These are phyloP conservation scores for Cybosia mesomella DNA, from an alignment of 2,888 invertebrate species.

Conservation along the genomic window DNA sequence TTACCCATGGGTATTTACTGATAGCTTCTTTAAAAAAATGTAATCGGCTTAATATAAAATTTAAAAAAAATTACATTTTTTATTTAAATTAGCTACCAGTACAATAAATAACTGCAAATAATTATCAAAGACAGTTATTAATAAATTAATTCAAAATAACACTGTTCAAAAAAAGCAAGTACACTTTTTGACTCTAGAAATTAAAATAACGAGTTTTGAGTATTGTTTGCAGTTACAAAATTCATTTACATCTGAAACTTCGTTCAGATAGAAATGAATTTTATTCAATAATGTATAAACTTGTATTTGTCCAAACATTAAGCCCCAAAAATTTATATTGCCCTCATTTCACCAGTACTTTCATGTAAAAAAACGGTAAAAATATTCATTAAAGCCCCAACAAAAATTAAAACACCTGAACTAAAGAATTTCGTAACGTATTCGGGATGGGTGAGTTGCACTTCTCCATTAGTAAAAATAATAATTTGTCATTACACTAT, in stretches of 20 bases:
- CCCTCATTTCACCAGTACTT: conserved; percentile 33
- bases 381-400: conserved; percentile 41
- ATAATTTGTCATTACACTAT: neutral
- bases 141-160: neutral
- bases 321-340: conserved; percentile 36
- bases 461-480: conserved; percentile 21
- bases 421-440: conserved; percentile 7
- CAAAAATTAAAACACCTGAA: conserved; percentile 32
- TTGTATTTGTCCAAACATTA: conserved; percentile 43
- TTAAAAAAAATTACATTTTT: neutral
- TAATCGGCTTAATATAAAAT: neutral
- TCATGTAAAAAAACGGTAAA: conserved; percentile 38
- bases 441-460: conserved; percentile 34
- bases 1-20: conserved; percentile 49
- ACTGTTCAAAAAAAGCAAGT: neutral
- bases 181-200: neutral
- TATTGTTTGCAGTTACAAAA: conserved; percentile 47
- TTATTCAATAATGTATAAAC: conserved; percentile 27
- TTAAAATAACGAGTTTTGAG: neutral
- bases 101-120: conserved; percentile 43
- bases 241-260: conserved; percentile 32
- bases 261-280: conserved; percentile 46
- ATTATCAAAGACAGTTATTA: conserved; percentile 26
- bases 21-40: conserved; percentile 28
- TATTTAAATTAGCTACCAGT: conserved; percentile 36